Evolutionary conservation across 64 coral and sea anemone genomes (phyloP).

Genomic region (Montipora foliosa): DNA sequence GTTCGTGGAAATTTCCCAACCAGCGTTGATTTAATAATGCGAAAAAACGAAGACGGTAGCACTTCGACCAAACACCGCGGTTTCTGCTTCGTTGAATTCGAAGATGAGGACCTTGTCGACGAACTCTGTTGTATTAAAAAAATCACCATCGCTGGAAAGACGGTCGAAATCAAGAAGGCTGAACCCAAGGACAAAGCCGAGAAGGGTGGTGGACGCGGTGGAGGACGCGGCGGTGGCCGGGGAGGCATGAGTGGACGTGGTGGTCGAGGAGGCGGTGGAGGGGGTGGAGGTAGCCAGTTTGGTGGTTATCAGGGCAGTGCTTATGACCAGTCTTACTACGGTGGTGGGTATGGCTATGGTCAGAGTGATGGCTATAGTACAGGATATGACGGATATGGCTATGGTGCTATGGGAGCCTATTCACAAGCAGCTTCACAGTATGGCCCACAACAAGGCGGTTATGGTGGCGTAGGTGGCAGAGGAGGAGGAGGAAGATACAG

Average conservation of each 20-base stretch:
- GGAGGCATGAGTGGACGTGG: conserved; percentile 6
- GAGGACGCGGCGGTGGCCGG: conserved; percentile 57
- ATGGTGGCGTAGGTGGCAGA: conserved; percentile 29
- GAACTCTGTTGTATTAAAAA: conserved; percentile 89
- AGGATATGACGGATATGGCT: conserved; percentile 7
- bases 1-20: conserved; percentile 36
- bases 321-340: conserved; percentile 8
- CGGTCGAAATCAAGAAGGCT: conserved; percentile 94
- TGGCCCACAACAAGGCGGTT: conserved; percentile 53
- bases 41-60: conserved; percentile 53
- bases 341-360: conserved; percentile 56
- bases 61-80: conserved; percentile 53
- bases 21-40: conserved; percentile 74
- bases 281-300: conserved; percentile 18
- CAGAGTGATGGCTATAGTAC: neutral
- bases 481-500: conserved; percentile 51
- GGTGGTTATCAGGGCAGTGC: conserved; percentile 45
- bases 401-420: conserved; percentile 63
- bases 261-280: conserved; percentile 48
- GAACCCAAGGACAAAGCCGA: conserved; percentile 71
- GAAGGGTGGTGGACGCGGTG: conserved; percentile 44
- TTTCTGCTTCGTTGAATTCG: conserved; percentile 90
- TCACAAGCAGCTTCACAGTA: conserved; percentile 64
- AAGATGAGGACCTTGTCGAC: conserved; percentile 83
- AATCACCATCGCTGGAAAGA: conserved; percentile 72